Conservation (phyloP, 1,140 invertebrate genomes). For the Cotesia vestalis region DNA sequence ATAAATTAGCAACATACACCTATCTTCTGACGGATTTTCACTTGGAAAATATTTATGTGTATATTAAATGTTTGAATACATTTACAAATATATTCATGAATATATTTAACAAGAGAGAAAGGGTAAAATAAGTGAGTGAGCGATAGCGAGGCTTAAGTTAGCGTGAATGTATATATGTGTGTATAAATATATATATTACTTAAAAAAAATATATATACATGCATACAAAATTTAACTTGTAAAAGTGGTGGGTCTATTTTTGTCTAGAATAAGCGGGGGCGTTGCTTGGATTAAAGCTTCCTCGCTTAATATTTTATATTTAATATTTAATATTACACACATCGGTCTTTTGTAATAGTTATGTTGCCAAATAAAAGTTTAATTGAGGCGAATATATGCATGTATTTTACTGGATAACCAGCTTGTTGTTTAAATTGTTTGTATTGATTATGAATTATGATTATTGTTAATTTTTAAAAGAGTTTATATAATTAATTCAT, state of each 20-base stretch:
- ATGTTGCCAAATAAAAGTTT: conserved; percentile 5
- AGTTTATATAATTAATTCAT: not conserved
- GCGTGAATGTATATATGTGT: not conserved
- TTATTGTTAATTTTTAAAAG: not conserved
- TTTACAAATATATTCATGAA: not conserved
- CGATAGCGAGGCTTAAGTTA: conserved; percentile 22
- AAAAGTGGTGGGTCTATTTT: conserved; percentile 56
- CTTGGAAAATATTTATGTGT: conserved; percentile 9
- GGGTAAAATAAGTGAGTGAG: conserved; percentile 26
- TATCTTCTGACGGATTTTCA: conserved; percentile 5
- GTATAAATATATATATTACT: not conserved
- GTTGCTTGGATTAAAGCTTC: conserved; percentile 51
- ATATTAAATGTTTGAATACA: not conserved
- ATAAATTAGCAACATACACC: conserved; percentile 12
- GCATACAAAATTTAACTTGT: conserved; percentile 29
- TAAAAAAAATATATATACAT: too few species aligned
- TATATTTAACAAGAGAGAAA: conserved; percentile 9
- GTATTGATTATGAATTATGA: conserved; percentile 7
- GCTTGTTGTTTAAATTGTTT: conserved; percentile 24
- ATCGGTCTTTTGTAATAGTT: not conserved
- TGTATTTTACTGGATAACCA: conserved; percentile 3
- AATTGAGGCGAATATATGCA: not conserved
- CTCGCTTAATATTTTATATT: conserved; percentile 45
- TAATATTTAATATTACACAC: conserved; percentile 9
- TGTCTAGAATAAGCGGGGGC: conserved; percentile 54